Percentiles rank a stretch among this genome's conserved stretches.
phyloP scores from a whole-genome alignment of 2,888 invertebrate species.

The Orchesella flavescens region DNA sequence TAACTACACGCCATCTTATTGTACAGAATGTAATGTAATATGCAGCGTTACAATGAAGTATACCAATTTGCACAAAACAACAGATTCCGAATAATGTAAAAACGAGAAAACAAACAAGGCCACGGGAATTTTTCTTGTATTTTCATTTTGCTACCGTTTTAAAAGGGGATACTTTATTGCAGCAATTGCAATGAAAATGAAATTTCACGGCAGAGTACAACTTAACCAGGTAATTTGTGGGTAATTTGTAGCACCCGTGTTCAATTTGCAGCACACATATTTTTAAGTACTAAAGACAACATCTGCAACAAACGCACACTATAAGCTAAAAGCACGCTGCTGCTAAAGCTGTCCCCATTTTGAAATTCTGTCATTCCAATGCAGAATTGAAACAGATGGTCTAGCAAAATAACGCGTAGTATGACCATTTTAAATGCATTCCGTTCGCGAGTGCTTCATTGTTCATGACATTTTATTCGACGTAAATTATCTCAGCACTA shows the following conservation, averaged over 20 bases:
- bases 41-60: not conserved
- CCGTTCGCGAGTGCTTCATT: not conserved
- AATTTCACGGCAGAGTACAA: too few species aligned
- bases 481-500: not conserved
- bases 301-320: not conserved
- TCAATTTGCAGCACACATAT: not conserved
- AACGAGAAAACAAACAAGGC: conserved; percentile 4
- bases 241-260: not conserved
- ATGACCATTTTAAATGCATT: not conserved
- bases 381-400: conserved; percentile 39
- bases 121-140: conserved; percentile 23
- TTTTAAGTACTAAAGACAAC: not conserved
- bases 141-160: not conserved
- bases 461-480: conserved; percentile 35
- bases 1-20: not conserved
- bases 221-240: not conserved
- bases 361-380: conserved; percentile 24
- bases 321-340: too few species aligned
- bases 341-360: conserved; percentile 50
- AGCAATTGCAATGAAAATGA: too few species aligned
- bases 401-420: conserved; percentile 13
- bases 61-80: too few species aligned
- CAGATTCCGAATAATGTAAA: too few species aligned
- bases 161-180: too few species aligned
- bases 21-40: not conserved